phyloP scores from a whole-genome alignment of 2,113 vertebrate species.

The Eonycteris spelaea region DNA sequence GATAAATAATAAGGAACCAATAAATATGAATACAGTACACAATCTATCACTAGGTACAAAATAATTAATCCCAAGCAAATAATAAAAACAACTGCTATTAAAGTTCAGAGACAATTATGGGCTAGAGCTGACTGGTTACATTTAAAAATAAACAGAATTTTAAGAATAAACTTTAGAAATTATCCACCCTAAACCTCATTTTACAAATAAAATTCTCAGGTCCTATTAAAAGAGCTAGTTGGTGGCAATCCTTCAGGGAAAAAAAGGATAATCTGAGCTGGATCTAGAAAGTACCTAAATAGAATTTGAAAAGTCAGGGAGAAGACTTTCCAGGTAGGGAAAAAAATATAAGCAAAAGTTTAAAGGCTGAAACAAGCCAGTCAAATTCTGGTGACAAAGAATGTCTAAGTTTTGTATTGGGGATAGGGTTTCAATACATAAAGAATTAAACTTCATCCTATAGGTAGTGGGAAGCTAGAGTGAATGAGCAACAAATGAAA shows the following conservation, averaged over 20 bases:
- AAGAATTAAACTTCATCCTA: constrained; percentile 20
- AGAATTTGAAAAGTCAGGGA: neutral
- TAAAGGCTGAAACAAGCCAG: neutral
- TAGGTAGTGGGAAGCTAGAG: neutral
- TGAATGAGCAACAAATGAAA: neutral
- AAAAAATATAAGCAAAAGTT: constrained; percentile 6
- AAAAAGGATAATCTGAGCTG: neutral
- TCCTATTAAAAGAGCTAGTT: neutral
- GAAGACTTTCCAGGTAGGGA: neutral
- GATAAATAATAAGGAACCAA: neutral
- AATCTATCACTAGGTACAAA: neutral
- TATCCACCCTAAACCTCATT: neutral
- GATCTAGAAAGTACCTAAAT: neutral
- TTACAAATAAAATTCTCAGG: neutral
- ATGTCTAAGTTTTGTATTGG: neutral
- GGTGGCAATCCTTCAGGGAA: neutral
- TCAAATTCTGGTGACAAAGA: neutral
- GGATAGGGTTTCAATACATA: neutral
- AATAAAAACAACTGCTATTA: neutral
- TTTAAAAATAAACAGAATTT: neutral
- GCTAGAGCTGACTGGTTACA: neutral
- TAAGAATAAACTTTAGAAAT: neutral
- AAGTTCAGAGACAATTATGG: neutral
- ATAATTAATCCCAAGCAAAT: neutral
- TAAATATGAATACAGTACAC: neutral